Base-by-base conservation (phyloP, 2,888 invertebrate genomes). In the Hedya salicella region DNA sequence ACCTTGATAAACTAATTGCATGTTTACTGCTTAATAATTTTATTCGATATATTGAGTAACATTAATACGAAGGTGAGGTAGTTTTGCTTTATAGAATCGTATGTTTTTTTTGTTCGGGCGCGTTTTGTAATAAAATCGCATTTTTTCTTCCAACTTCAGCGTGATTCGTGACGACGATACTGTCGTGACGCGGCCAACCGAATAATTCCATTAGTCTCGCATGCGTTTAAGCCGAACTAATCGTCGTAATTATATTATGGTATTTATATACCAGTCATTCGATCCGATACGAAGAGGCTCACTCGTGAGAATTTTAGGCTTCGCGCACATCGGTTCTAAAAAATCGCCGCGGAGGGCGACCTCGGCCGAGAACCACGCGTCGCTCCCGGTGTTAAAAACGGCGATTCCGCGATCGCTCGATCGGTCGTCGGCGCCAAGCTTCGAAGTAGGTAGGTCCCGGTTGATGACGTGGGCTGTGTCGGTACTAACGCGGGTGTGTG, bases 401-500 rank as follows among this genome's bases (percentile, higher is more conserved):
- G 52, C 56, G 60, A 36, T 54, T 49, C 16, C 48, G 50, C 44
- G 57, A 56, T 62, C 44, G 40, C 49, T 62, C 67, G 57, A 32
- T 56, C 59, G 64, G 62, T 48, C 59, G 49, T 59, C 49, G 68
- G 67, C 65, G 67, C 71, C 62, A 14, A 21, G 57, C 57, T 59
- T 60, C 67, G 64, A 68, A 74, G 73, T 87, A 87, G 89, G 88
- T 88, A 88, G 90, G 89, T 86, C 76, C 48, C 67, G 67, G 73
- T 69, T 73, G 77, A 70, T 44, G 25, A 36, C 13, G 36, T 14
- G 54, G 40, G 56, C 39, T 46, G 59, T 48, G 36, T 39, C 40
- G 65, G 65, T 80, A 78, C 75, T 86, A 85, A 84, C 83, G 82
- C 81, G 85, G 86, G 86, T 88, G 88, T 89, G 88, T 89, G 89